Base-by-base conservation (phyloP, 2,888 invertebrate genomes). In the Heteromyza rotundicornis region DNA sequence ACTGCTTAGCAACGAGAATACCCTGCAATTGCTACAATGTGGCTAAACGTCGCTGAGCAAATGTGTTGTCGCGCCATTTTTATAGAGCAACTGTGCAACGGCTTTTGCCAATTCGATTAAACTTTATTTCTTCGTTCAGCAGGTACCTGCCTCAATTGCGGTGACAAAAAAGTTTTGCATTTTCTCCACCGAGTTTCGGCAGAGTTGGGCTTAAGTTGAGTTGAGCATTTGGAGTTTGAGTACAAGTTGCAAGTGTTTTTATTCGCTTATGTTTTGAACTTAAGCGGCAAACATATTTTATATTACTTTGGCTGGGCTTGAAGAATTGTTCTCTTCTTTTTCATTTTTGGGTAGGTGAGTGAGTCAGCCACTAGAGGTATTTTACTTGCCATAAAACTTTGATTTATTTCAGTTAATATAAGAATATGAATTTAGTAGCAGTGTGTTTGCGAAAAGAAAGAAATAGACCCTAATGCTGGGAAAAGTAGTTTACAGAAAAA, bases 351-450 rank as follows among this genome's bases (percentile, higher is more conserved):
- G 8, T n/a, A 3, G 23, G 7, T 51, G 1, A 14, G 51, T 22
- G n/a, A 22, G 23, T 51, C 19, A 23, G 51, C 51, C 22, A 17
- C 50, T 27, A 16, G 22, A 50, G 7, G 56, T 40, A 35, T 51
- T 32, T 40, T 52, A 50, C 19, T 16, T 8, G n/a, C 53, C 54
- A 62, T 51, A 55, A 40, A 54, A 55, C 57, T 62, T 62, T 62
- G 62, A 62, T 62, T 62, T 62, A 59, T 62, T 62, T 62, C 59
- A 36, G 32, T 40, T 51, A 58, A 55, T 62, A 58, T 51, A 59
- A 57, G 59, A 54, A 56, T 19, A 47, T 47, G 47, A 47, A 47
- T 47, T 47, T 47, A 47, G 19, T 47, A 3, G 10, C 14, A 5
- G 20, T 47, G 47, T 53, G 27, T 47, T n/a, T n/a, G n/a, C n/a